phyloP scores from a whole-genome alignment of 2,113 vertebrate genomes.

The Eurystomus gularis region DNA sequence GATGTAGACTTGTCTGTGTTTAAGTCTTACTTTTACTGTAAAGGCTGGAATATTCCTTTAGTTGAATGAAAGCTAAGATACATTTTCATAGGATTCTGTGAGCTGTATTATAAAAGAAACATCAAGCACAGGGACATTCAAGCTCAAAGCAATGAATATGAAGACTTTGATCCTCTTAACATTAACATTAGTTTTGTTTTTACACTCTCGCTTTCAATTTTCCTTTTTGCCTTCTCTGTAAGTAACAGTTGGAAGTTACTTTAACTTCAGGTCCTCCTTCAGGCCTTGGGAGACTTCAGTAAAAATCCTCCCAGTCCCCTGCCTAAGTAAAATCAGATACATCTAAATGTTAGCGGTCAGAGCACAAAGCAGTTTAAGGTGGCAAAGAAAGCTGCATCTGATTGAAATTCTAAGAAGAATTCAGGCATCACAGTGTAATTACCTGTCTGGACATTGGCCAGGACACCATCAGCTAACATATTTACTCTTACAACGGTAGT shows the following conservation, averaged over 20 bases:
- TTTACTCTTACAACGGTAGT: background rate
- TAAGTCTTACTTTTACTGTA: background rate
- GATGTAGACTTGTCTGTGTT: background rate
- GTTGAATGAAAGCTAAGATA: background rate
- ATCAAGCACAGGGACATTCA: rapidly evolving
- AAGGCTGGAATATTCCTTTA: background rate
- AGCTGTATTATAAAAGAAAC: background rate
- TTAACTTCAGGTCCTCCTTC: background rate
- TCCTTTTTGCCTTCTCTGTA: background rate
- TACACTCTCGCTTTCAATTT: background rate
- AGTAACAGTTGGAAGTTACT: background rate
- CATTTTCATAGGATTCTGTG: background rate
- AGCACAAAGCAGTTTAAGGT: background rate
- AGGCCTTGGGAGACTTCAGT: background rate
- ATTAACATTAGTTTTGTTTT: background rate
- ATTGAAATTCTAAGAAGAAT: background rate
- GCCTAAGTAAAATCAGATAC: background rate
- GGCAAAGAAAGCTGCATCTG: background rate
- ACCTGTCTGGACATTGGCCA: background rate
- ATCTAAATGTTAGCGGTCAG: background rate
- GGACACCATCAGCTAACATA: background rate
- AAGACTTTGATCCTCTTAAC: background rate
- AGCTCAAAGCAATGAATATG: background rate
- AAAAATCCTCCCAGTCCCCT: background rate
- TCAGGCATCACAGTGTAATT: background rate